Conservation (phyloP, 2,797 vertebrate species). For the Sebastes iracundus region DNA sequence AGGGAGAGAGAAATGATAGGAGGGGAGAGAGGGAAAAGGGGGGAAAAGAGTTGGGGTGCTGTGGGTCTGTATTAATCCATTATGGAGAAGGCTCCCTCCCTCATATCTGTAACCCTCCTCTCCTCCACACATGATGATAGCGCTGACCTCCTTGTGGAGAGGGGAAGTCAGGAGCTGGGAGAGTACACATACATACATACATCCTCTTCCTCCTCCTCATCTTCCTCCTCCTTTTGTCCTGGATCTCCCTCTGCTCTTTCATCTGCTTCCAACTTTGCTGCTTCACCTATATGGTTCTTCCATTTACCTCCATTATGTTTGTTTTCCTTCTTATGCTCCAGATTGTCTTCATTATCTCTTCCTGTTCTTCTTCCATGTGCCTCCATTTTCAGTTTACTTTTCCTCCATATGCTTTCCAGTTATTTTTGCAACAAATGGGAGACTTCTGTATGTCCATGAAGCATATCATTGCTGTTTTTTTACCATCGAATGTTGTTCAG, state of each 20-base stretch:
- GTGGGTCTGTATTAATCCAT: conserved; percentile 60
- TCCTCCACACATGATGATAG: conserved; percentile 39
- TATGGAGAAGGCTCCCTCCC: conserved; percentile 32
- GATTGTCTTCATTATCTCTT: neutral
- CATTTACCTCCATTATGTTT: conserved; percentile 12
- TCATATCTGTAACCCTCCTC: conserved; percentile 30
- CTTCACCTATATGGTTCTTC: neutral
- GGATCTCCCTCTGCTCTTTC: neutral
- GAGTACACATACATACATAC: neutral
- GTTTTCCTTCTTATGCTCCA: neutral
- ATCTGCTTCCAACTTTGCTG: neutral
- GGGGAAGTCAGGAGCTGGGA: conserved; percentile 11
- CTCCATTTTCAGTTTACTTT: no score
- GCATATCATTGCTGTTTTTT: neutral
- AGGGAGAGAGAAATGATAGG: conserved; percentile 36
- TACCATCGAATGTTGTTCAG: neutral
- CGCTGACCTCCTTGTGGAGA: conserved; percentile 49
- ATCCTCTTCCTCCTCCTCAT: neutral
- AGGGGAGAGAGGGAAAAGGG: neutral
- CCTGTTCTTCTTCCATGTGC: neutral
- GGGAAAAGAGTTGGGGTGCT: neutral
- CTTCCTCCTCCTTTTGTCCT: neutral
- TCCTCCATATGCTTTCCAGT: no score
- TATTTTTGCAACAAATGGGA: no score
- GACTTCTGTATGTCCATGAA: no score